Percentiles rank a stretch among this genome's conserved stretches.
Conservation (phyloP, 2,797 vertebrate species). For the Propithecus perrieri region DNA sequence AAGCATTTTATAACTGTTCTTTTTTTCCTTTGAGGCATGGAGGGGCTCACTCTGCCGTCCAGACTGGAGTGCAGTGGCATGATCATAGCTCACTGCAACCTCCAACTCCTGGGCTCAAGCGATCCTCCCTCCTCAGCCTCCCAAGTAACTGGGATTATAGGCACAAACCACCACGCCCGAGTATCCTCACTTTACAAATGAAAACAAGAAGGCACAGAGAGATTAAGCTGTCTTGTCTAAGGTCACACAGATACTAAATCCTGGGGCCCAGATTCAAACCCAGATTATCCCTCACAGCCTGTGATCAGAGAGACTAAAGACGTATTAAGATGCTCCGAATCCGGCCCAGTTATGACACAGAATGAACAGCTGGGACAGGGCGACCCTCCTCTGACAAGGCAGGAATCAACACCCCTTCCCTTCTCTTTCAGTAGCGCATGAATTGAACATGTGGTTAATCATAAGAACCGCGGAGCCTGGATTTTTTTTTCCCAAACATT, state of each 20-base stretch:
- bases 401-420: neutral
- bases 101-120: neutral
- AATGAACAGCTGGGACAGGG: neutral
- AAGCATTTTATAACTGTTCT: neutral
- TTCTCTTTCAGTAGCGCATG: neutral
- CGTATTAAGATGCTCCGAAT: neutral
- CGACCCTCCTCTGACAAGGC: neutral
- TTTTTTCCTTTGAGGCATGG: neutral
- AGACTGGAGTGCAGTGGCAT: neutral
- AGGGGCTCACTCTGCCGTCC: neutral
- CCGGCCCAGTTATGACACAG: neutral
- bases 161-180: too few relatives aligned
- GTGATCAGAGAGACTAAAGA: neutral
- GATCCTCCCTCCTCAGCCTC: neutral
- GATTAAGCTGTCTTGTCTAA: neutral
- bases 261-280: neutral
- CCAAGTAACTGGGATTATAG: neutral
- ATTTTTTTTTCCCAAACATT: neutral
- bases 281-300: too few relatives aligned
- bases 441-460: neutral
- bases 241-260: neutral
- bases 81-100: neutral
- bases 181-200: neutral
- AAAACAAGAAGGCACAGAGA: neutral
- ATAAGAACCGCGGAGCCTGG: neutral